phyloP scores from a whole-genome alignment of 2,113 vertebrate genomes.

The Callorhinus ursinus region DNA sequence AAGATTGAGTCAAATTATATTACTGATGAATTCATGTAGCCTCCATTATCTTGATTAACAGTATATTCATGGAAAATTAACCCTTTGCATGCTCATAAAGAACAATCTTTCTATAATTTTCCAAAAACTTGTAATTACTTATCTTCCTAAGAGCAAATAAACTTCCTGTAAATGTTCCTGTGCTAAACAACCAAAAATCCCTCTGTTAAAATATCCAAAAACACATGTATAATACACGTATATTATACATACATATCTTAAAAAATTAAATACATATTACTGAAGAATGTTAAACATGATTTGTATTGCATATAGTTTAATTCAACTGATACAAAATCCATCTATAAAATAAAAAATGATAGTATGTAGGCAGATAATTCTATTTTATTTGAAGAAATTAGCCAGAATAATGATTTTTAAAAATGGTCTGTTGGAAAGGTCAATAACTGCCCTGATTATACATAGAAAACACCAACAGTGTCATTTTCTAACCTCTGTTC shows the following conservation, averaged over 20 bases:
- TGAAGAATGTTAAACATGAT: background rate
- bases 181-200: background rate
- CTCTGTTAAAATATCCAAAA: background rate
- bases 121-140: slow-evolving; percentile 28
- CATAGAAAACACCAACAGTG: slow-evolving; percentile 28
- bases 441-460: background rate
- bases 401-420: background rate
- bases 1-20: slow-evolving; percentile 58
- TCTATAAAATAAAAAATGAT: background rate
- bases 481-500: slow-evolving; percentile 33
- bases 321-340: background rate
- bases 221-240: background rate
- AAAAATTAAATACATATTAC: background rate
- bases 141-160: background rate
- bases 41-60: slow-evolving; percentile 44
- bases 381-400: background rate
- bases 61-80: slow-evolving; percentile 47
- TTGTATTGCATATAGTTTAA: background rate
- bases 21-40: background rate
- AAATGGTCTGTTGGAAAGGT: slow-evolving; percentile 21
- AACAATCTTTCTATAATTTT: slow-evolving; percentile 31
- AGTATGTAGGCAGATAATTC: background rate
- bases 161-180: background rate
- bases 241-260: background rate
- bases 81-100: background rate